These are phyloP conservation scores for Aphelinus atriplicis DNA, from an alignment of 1,140 invertebrate genomes.

Conservation along the genomic window DNA sequence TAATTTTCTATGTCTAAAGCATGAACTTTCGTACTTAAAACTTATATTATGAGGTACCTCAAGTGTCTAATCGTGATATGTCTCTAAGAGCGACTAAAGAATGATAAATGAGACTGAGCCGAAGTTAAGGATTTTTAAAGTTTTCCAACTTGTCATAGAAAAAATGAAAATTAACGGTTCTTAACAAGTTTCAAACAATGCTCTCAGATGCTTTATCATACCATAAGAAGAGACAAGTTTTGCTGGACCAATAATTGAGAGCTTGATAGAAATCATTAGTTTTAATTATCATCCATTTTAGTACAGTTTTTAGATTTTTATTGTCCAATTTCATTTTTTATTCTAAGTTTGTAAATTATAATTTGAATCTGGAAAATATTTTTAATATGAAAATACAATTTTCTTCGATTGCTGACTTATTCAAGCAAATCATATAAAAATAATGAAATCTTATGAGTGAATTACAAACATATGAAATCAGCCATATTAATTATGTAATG, in stretches of 20 bases:
- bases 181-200: constrained; percentile 22
- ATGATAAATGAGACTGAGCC: constrained; percentile 42
- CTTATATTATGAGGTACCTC: constrained; percentile 36
- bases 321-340: no score
- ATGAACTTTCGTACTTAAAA: constrained; percentile 42
- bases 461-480: no score
- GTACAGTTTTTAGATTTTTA: neutral
- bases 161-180: constrained; percentile 37
- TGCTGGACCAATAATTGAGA: constrained; percentile 31
- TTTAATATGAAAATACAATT: no score
- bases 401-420: no score
- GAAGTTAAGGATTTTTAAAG: constrained; percentile 31
- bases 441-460: no score
- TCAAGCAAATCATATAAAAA: no score
- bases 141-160: constrained; percentile 33
- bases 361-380: no score
- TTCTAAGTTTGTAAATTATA: no score
- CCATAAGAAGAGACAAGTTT: constrained; percentile 34
- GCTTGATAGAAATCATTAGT: constrained; percentile 6
- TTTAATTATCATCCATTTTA: constrained; percentile 21
- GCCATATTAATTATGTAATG: no score
- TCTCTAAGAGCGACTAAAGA: constrained; percentile 47
- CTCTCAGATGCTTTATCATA: constrained; percentile 37
- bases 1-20: constrained; percentile 42
- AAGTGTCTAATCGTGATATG: constrained; percentile 40